phyloP scores from a whole-genome alignment of 2,113 vertebrate species.

The Polypterus senegalus region DNA sequence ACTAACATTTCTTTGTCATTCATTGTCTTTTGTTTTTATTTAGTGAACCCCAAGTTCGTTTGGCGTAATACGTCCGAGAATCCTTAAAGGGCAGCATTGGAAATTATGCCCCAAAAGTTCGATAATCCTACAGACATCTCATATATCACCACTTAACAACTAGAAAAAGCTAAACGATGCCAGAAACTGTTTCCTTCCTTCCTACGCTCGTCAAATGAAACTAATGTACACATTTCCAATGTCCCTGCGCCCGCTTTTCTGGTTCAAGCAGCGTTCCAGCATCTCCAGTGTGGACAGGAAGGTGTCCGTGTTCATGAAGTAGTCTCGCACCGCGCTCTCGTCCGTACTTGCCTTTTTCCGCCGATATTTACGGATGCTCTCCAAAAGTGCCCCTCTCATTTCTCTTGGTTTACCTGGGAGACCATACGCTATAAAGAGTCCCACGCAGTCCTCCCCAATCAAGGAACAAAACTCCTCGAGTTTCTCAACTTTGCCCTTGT shows the following conservation, averaged over 20 bases:
- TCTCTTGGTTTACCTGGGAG: slow-evolving; percentile 38
- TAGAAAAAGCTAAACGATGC: too few species aligned
- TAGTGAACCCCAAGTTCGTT: too few species aligned
- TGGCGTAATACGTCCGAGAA: too few species aligned
- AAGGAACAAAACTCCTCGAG: slow-evolving; percentile 34
- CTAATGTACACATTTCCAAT: slow-evolving; percentile 26
- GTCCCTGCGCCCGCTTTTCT: slow-evolving; percentile 14
- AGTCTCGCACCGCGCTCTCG: slow-evolving; percentile 10
- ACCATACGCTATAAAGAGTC: slow-evolving; percentile 28
- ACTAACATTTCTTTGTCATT: too few species aligned
- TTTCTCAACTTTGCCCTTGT: slow-evolving; percentile 27
- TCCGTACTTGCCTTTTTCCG: slow-evolving; percentile 8
- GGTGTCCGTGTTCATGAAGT: slow-evolving; percentile 23
- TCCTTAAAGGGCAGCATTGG: too few species aligned
- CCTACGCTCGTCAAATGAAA: slow-evolving; percentile 23
- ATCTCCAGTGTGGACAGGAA: slow-evolving; percentile 32
- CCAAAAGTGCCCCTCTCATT: slow-evolving; percentile 31
- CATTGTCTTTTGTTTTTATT: too few species aligned
- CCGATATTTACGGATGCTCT: slow-evolving; percentile 24
- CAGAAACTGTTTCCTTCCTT: too few species aligned
- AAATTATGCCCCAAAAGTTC: too few species aligned
- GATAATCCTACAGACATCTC: too few species aligned
- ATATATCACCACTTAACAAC: too few species aligned
- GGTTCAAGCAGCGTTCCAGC: slow-evolving; percentile 26
- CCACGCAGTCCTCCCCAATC: slow-evolving; percentile 37